These are phyloP conservation scores for Ciona savignyi DNA, from an alignment of 23 tunicate genomes.

Conservation along the genomic window DNA sequence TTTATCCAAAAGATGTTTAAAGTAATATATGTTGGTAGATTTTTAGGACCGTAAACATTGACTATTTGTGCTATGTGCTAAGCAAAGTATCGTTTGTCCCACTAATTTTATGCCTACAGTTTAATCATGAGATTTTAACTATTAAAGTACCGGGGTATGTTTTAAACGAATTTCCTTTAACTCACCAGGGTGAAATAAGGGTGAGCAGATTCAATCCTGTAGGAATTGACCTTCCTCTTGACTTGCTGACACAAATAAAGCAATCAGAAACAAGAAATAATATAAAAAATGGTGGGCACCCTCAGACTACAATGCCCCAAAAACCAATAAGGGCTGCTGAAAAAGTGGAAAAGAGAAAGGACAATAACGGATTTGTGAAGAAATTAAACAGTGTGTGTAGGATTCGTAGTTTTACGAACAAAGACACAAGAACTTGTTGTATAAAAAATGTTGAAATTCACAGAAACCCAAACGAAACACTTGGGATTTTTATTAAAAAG, in stretches of 20 bases:
- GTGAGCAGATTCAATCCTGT: constrained; percentile 45
- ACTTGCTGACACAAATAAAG: constrained; percentile 10
- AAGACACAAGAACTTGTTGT: constrained; percentile 3
- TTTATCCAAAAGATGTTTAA: no score
- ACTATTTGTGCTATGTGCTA: no score
- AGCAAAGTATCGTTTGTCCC: no score
- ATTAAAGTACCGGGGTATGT: no score
- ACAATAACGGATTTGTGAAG: constrained; percentile 18
- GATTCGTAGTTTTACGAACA: not conserved
- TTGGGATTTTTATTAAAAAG: constrained; percentile 72
- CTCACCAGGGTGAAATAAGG: constrained; percentile 33
- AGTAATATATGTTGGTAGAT: no score
- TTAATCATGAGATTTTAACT: no score
- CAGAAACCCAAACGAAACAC: constrained; percentile 29
- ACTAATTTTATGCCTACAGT: no score
- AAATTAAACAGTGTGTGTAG: constrained; percentile 23
- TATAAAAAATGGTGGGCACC: not conserved
- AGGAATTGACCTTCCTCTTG: constrained; percentile 28
- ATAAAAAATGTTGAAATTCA: constrained; percentile 44
- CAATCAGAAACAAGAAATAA: constrained; percentile 1
- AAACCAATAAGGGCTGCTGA: not conserved
- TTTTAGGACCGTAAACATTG: no score
- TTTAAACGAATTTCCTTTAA: no score
- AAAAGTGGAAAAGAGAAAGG: not conserved
- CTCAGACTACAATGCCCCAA: not conserved